Base-by-base conservation (phyloP, 2,797 vertebrate genomes). In the Coregonus suidteri region DNA sequence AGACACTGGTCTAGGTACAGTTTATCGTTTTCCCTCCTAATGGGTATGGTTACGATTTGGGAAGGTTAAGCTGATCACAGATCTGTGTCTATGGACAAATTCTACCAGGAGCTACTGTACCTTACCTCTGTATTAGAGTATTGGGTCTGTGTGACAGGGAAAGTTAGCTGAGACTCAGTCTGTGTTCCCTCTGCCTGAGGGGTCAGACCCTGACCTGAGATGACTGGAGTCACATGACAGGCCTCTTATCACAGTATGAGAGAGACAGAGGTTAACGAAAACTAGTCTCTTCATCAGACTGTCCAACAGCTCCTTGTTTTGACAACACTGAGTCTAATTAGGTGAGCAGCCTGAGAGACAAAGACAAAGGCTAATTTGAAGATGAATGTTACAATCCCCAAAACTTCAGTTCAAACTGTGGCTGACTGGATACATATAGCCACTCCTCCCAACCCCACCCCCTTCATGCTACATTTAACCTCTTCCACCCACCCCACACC, bases 91-190 rank as follows among this genome's bases (percentile, higher is more conserved):
- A 11, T 3, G 41, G 7, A 47, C 7, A 11, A 47, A 47, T 47
- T 47, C 41, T 47, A 47, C 41, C 41, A 47, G 59, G n/a, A 41
- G 41, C 73, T 18, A 15, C 51, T n/a, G 41, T 66, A 53, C 37
- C 74, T 68, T 25, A 25, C 25, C 25, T 25, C 74, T 35, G 15
- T 53, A 34, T 14, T 52, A 64, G 53, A 47, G 74, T 67, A 30
- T 65, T 74, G 73, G 74, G 41, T 75, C 64, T 68, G n/a, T 31
- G 41, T 75, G 74, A 68, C 65, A 75, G 65, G 20, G 9, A 56
- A 47, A 31, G 35, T 68, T 34, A 76, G 65, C 69, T 47, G 62
- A 16, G 68, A 20, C 64, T 66, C 47, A 1, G 2, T 37, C 15
- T 75, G 25, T 35, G 35, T 37, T n/a, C 41, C 47, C 18, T 69